Percentiles rank a stretch among this genome's conserved stretches.
Evolutionary conservation across 1,140 invertebrate genomes (phyloP).

Genomic region (Psilanteris sp.): DNA sequence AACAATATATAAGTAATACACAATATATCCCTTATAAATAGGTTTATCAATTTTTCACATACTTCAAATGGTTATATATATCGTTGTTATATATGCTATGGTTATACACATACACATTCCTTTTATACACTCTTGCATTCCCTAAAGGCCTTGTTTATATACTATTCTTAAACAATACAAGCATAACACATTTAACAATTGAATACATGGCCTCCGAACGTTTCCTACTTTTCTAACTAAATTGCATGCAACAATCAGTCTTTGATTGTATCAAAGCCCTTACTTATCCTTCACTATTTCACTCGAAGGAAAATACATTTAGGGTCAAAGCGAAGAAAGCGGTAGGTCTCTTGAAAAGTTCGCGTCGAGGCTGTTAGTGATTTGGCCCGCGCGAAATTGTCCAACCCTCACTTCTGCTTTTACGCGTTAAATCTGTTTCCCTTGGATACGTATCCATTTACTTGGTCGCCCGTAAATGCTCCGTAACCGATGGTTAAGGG

Average conservation of each 20-base stretch:
- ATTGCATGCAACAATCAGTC: conserved; percentile 50
- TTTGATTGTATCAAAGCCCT: conserved; percentile 56
- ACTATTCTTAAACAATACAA: conserved; percentile 28
- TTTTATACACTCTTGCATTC: too few species aligned
- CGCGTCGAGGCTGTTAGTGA: conserved; percentile 56
- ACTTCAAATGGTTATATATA: too few species aligned
- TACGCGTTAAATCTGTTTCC: conserved; percentile 45
- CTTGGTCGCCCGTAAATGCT: conserved; percentile 57
- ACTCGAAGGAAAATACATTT: conserved; percentile 56
- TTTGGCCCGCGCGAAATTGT: conserved; percentile 53
- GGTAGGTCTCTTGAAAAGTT: conserved; percentile 52
- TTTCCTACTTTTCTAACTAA: conserved; percentile 45
- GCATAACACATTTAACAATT: conserved; percentile 30
- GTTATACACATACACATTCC: too few species aligned
- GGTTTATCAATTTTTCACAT: too few species aligned
- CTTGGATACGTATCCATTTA: conserved; percentile 65
- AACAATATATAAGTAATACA: too few species aligned
- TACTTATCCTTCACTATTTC: conserved; percentile 36
- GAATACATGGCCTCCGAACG: conserved; percentile 10
- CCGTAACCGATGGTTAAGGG: conserved; percentile 52
- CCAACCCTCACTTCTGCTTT: conserved; percentile 46
- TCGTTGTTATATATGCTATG: too few species aligned
- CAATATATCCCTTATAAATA: too few species aligned
- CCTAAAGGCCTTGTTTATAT: conserved; percentile 44
- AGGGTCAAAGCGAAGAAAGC: conserved; percentile 57